phyloP scores from a whole-genome alignment of 1,140 invertebrate species.

The Caenorhabditis tropicalis region DNA sequence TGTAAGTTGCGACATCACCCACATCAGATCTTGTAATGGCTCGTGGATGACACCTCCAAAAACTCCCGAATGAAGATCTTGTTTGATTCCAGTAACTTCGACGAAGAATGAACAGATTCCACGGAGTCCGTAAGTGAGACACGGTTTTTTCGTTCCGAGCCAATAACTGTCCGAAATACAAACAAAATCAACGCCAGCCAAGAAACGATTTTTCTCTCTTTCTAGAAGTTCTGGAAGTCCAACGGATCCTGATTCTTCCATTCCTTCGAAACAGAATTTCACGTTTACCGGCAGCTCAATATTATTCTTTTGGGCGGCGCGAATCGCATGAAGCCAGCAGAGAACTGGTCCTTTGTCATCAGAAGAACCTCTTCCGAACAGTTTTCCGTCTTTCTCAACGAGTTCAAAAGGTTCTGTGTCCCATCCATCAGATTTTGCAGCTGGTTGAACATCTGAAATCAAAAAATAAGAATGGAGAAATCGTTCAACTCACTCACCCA shows the following conservation, averaged over 20 bases:
- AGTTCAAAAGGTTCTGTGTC: slow-evolving; percentile 90
- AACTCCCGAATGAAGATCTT: slow-evolving; percentile 93
- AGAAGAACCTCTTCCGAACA: slow-evolving; percentile 88
- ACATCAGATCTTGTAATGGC: slow-evolving; percentile 87
- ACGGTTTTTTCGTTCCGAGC: slow-evolving; percentile 93
- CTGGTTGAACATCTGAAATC: slow-evolving; percentile 65
- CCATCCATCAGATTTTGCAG: slow-evolving; percentile 82
- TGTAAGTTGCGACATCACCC: slow-evolving; percentile 82
- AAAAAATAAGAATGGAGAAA: not conserved
- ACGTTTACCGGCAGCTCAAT: slow-evolving; percentile 86
- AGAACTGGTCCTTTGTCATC: slow-evolving; percentile 87
- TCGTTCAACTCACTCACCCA: slow-evolving; percentile 93
- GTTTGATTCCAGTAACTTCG: slow-evolving; percentile 85
- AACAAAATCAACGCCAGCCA: slow-evolving; percentile 84
- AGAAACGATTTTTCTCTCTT: slow-evolving; percentile 80
- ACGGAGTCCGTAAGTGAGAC: slow-evolving; percentile 90
- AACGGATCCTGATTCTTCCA: slow-evolving; percentile 96
- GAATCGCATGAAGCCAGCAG: slow-evolving; percentile 91
- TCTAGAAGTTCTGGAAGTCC: slow-evolving; percentile 88
- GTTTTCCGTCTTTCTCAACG: slow-evolving; percentile 85
- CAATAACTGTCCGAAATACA: slow-evolving; percentile 99
- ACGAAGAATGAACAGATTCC: slow-evolving; percentile 91
- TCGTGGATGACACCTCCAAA: slow-evolving; percentile 87
- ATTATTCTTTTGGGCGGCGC: slow-evolving; percentile 82
- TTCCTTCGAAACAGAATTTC: slow-evolving; percentile 96